These are phyloP conservation scores for Zaprionus nigranus DNA, from an alignment of 1,140 invertebrate species.

Conservation along the genomic window DNA sequence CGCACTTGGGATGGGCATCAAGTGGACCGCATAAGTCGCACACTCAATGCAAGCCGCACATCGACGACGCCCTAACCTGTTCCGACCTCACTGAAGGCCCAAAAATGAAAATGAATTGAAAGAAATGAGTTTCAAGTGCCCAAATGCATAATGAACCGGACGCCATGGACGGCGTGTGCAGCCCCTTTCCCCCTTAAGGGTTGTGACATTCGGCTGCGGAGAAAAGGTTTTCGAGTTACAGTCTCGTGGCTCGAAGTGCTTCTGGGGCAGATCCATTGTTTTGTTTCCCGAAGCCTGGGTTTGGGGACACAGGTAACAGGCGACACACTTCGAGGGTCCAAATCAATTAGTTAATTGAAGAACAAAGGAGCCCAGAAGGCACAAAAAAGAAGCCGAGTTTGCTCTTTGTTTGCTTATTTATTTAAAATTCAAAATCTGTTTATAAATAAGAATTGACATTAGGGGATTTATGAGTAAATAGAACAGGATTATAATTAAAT, in stretches of 20 bases:
- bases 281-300: slow-evolving; percentile 29
- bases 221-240: slow-evolving; percentile 52
- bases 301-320: slow-evolving; percentile 39
- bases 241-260: slow-evolving; percentile 46
- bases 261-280: slow-evolving; percentile 58
- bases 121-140: slow-evolving; percentile 77
- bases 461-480: too few species aligned
- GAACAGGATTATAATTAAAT: too few species aligned
- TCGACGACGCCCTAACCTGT: slow-evolving; percentile 42
- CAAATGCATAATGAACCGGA: slow-evolving; percentile 76
- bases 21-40: slow-evolving; percentile 76
- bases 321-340: slow-evolving; percentile 74
- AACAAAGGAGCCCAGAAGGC: slow-evolving; percentile 54
- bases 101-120: slow-evolving; percentile 55
- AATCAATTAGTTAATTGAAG: slow-evolving; percentile 82
- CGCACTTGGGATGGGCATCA: slow-evolving; percentile 57
- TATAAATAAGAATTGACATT: not conserved
- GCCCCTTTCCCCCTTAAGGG: slow-evolving; percentile 58
- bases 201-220: slow-evolving; percentile 65
- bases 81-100: slow-evolving; percentile 27
- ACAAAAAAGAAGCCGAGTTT: not conserved
- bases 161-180: slow-evolving; percentile 51
- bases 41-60: slow-evolving; percentile 79
- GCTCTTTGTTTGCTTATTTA: slow-evolving; percentile 10
- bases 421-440: not conserved